These are phyloP conservation scores for Zoroaster sp. DNA, from an alignment of 53 echinoderm and acorn worm species.

Conservation along the genomic window DNA sequence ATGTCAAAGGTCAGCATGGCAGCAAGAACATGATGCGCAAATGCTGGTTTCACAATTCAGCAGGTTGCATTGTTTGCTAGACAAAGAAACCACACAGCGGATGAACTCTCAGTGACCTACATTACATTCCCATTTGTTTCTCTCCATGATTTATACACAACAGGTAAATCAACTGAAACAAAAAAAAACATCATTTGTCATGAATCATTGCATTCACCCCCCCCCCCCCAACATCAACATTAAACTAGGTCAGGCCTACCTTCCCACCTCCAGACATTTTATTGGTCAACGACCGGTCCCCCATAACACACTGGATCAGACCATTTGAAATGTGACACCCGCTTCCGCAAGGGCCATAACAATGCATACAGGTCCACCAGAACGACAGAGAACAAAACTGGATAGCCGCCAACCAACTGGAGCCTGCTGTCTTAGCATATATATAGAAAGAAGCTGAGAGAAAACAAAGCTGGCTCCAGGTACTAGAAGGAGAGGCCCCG, in stretches of 20 bases:
- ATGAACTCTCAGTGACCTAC: not conserved
- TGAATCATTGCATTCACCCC: constrained; percentile 17
- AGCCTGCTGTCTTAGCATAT: not conserved
- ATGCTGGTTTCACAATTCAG: not conserved
- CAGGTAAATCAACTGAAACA: constrained; percentile 29
- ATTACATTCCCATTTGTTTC: not conserved
- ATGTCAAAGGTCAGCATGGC: constrained; percentile 12
- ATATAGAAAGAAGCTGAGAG: not conserved
- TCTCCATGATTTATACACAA: not conserved
- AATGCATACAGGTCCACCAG: not conserved
- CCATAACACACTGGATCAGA: not conserved
- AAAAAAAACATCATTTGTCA: not conserved
- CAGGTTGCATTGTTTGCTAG: not conserved
- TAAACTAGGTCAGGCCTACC: constrained; percentile 18
- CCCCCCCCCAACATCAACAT: too few relatives aligned
- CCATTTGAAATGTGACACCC: not conserved
- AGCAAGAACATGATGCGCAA: not conserved
- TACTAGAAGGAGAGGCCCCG: not conserved
- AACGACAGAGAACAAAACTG: not conserved
- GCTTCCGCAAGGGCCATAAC: constrained; percentile 16
- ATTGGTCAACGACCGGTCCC: constrained; percentile 17
- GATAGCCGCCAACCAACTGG: constrained; percentile 12
- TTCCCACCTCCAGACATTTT: not conserved
- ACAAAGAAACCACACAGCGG: not conserved
- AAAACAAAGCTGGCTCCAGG: constrained; percentile 10